Percentiles rank a stretch among this genome's conserved stretches.
Evolutionary conservation across 1,140 invertebrate genomes (phyloP).

Genomic region (Tenebrio molitor): DNA sequence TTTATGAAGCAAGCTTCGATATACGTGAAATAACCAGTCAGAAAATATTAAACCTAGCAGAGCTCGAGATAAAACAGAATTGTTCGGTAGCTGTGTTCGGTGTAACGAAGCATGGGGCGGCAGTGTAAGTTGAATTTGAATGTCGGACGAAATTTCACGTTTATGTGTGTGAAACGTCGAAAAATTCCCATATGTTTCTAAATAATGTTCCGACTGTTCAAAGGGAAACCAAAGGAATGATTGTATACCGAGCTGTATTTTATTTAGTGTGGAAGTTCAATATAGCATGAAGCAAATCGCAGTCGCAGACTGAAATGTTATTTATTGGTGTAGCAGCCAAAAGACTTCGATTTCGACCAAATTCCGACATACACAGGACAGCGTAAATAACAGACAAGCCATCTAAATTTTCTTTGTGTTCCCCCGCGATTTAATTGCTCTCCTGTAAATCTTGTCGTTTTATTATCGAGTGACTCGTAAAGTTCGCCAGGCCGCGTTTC

Average conservation of each 20-base stretch:
- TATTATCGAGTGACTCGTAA: conserved; percentile 4
- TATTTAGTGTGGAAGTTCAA: conserved; percentile 53
- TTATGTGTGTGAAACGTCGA: conserved; percentile 32
- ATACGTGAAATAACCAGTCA: conserved; percentile 26
- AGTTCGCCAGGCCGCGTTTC: not conserved
- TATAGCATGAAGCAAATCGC: conserved; percentile 52
- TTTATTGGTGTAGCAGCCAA: conserved; percentile 45
- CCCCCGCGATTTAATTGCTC: not conserved
- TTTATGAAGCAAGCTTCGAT: conserved; percentile 33
- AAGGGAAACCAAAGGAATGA: conserved; percentile 50
- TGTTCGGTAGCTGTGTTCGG: conserved; percentile 25
- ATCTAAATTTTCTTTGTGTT: conserved; percentile 14
- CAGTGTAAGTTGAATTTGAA: conserved; percentile 32
- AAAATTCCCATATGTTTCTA: conserved; percentile 44
- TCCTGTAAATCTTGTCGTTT: conserved; percentile 12
- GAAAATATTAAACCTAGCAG: conserved; percentile 13
- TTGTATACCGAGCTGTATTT: conserved; percentile 48
- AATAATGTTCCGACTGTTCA: conserved; percentile 46
- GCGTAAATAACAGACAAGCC: not conserved
- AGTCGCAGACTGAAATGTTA: conserved; percentile 46
- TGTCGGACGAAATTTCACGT: conserved; percentile 26
- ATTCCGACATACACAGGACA: conserved; percentile 32
- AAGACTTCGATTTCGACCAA: conserved; percentile 41
- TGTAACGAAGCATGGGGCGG: conserved; percentile 21
- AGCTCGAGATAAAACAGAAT: conserved; percentile 15